phyloP scores from a whole-genome alignment of 2,888 invertebrate genomes.

The Ochlodes sylvanus region DNA sequence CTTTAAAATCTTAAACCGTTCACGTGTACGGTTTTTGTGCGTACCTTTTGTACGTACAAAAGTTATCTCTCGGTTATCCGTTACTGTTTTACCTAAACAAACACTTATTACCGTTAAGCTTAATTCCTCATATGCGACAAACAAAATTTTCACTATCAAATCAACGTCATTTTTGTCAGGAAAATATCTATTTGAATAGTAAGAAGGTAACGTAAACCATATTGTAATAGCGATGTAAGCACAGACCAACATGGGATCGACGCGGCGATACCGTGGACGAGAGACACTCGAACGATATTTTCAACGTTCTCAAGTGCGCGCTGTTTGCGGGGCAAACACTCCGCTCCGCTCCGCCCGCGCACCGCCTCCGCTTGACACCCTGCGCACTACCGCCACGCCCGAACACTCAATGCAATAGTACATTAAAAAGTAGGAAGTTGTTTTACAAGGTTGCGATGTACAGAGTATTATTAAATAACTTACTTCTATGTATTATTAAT shows the following conservation, averaged over 20 bases:
- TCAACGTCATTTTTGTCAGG: background rate
- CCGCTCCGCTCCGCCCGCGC: background rate
- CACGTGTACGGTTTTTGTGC: too few species aligned
- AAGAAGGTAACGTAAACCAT: slow-evolving; percentile 47
- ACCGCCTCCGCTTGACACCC: slow-evolving; percentile 13
- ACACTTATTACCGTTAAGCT: too few species aligned
- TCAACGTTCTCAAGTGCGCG: slow-evolving; percentile 65
- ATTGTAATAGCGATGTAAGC: slow-evolving; percentile 59
- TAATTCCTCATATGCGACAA: background rate
- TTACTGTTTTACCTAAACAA: too few species aligned
- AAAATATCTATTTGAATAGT: slow-evolving; percentile 4
- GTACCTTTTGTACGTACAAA: too few species aligned
- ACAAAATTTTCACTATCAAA: background rate
- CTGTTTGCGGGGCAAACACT: slow-evolving; percentile 73
- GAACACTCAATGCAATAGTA: background rate
- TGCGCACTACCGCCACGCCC: slow-evolving; percentile 1
- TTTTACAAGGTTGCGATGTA: background rate
- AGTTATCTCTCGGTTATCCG: too few species aligned
- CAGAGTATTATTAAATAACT: too few species aligned
- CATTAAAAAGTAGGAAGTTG: background rate
- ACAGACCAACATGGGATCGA: slow-evolving; percentile 47
- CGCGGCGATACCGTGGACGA: slow-evolving; percentile 60
- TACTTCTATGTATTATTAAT: too few species aligned
- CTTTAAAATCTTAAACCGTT: too few species aligned
- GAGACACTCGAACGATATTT: slow-evolving; percentile 72